phyloP scores from a whole-genome alignment of 2,113 vertebrate genomes.

The Zosterops japonicus region DNA sequence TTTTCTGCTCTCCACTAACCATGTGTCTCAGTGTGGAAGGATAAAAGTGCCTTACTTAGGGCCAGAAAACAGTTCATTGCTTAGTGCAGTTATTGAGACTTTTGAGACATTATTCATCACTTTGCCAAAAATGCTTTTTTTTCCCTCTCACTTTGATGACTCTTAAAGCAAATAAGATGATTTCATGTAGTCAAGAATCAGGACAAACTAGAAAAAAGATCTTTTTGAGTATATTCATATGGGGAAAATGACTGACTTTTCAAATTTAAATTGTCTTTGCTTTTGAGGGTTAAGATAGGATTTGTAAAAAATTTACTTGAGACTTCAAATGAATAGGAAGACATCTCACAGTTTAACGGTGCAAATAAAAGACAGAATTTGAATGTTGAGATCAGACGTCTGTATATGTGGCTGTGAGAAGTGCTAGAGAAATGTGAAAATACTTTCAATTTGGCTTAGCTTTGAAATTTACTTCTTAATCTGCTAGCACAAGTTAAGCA shows the following conservation, averaged over 20 bases:
- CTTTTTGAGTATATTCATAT: not conserved
- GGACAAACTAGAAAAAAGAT: not conserved
- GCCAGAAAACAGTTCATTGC: not conserved
- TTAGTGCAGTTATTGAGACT: not conserved
- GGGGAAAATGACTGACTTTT: not conserved
- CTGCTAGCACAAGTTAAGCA: not conserved
- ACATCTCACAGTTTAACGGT: not conserved
- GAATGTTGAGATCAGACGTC: not conserved
- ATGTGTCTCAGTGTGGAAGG: not conserved
- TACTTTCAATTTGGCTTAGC: not conserved
- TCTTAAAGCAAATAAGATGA: not conserved
- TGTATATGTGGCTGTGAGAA: not conserved
- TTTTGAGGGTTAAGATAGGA: not conserved
- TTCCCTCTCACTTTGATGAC: not conserved
- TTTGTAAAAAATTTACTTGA: not conserved
- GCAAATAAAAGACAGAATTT: not conserved
- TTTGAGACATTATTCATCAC: not conserved
- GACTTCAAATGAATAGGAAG: not conserved
- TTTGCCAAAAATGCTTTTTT: not conserved
- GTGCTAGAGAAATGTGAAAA: not conserved
- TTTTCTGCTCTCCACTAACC: not conserved
- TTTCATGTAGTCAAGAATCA: not conserved
- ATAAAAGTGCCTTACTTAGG: not conserved
- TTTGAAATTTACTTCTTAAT: not conserved
- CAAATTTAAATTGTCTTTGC: not conserved